These are phyloP conservation scores for Petrolisthes manimaculis DNA, from an alignment of 2,888 invertebrate species.

Conservation along the genomic window DNA sequence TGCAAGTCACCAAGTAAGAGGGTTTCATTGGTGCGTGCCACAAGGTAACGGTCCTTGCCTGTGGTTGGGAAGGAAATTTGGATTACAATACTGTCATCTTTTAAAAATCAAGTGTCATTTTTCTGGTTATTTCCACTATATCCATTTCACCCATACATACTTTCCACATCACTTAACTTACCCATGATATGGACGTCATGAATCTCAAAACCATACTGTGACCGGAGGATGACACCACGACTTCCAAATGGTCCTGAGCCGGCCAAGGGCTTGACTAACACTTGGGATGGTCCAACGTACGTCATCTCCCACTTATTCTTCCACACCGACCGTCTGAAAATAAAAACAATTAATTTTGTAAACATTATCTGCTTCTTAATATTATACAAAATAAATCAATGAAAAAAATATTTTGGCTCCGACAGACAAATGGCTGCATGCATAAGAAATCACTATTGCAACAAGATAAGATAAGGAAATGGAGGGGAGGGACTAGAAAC, in stretches of 20 bases:
- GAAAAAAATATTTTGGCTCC: too few relatives aligned
- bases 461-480: too few relatives aligned
- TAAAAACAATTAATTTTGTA: too few relatives aligned
- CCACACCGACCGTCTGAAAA: slow-evolving; percentile 81
- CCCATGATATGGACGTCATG: slow-evolving; percentile 91
- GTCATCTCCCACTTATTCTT: slow-evolving; percentile 95
- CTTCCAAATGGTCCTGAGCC: slow-evolving; percentile 67
- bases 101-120: neutral
- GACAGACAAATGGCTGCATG: too few relatives aligned
- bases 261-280: slow-evolving; percentile 79
- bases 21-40: slow-evolving; percentile 90
- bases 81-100: too few relatives aligned
- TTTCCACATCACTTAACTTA: slow-evolving; percentile 9
- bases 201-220: slow-evolving; percentile 90
- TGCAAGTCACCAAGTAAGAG: slow-evolving; percentile 86
- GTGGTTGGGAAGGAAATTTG: neutral
- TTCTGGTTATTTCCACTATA: too few relatives aligned
- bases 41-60: slow-evolving; percentile 83
- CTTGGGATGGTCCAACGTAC: slow-evolving; percentile 94
- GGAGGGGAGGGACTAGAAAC: too few relatives aligned
- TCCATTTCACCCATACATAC: too few relatives aligned
- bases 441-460: too few relatives aligned
- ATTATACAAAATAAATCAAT: too few relatives aligned
- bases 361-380: too few relatives aligned
- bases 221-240: slow-evolving; percentile 81